Conservation (phyloP, 2,113 vertebrate species). For the Herpetotheres cachinnans region DNA sequence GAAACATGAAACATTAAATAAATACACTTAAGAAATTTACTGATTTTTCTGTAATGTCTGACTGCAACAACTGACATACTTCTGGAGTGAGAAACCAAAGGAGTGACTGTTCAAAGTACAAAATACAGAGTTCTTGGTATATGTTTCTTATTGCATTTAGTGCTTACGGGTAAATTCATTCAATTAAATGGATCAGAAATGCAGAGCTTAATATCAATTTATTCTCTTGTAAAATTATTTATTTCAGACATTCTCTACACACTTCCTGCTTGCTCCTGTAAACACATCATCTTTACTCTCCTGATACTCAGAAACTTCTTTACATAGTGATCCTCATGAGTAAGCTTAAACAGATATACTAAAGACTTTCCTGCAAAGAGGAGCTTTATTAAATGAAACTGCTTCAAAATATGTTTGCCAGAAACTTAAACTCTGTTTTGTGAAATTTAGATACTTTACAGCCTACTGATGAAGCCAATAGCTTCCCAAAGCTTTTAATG, state of each 20-base stretch:
- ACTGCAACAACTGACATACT: not conserved
- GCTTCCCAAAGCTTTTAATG: not conserved
- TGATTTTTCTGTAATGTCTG: not conserved
- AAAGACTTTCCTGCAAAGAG: not conserved
- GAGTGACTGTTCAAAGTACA: not conserved
- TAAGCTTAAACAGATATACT: not conserved
- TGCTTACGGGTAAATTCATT: not conserved
- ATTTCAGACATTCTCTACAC: not conserved
- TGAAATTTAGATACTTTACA: not conserved
- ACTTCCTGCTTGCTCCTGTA: not conserved
- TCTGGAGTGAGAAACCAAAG: not conserved
- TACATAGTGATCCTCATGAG: not conserved
- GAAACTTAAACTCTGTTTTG: not conserved
- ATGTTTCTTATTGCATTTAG: not conserved
- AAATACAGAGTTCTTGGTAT: not conserved
- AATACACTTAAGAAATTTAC: not conserved
- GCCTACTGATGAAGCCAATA: not conserved
- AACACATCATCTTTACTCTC: not conserved
- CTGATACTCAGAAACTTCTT: not conserved
- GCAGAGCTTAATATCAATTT: not conserved
- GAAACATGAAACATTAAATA: not conserved
- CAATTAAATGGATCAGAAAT: not conserved
- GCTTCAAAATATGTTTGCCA: not conserved
- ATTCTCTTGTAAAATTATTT: not conserved
- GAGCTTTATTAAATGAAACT: not conserved